A percentile compares a stretch with the other conserved stretches of the same genome.
Evolutionary conservation across 92 coral and sea anemone species (phyloP).

Genomic region (Siderastrea radians): DNA sequence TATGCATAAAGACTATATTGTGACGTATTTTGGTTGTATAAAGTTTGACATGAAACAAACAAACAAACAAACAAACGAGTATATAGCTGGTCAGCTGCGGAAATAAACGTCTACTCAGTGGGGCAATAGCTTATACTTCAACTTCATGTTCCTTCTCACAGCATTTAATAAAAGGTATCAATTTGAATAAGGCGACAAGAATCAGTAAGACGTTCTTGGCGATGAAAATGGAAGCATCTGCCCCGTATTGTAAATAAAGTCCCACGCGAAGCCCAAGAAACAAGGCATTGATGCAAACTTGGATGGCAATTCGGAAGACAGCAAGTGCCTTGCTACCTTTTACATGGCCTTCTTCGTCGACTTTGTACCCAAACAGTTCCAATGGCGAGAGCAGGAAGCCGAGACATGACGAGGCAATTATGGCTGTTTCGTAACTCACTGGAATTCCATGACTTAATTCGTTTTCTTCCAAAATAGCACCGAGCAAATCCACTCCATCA

Average conservation of each 20-base stretch:
- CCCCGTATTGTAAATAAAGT: background rate
- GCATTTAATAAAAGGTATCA: background rate
- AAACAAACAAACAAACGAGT: too few species aligned
- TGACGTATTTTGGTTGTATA: too few species aligned
- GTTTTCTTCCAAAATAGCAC: background rate
- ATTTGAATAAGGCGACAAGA: background rate
- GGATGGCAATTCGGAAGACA: background rate
- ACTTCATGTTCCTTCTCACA: background rate
- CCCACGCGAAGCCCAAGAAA: background rate
- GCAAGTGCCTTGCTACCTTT: background rate
- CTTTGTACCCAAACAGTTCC: background rate
- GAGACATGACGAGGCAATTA: background rate
- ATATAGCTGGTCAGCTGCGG: too few species aligned
- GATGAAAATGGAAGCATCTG: background rate
- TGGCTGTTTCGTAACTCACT: background rate
- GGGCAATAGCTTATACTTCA: background rate
- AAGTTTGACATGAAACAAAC: too few species aligned
- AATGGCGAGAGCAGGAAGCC: background rate
- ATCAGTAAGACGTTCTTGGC: conserved; percentile 1
- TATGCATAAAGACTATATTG: too few species aligned
- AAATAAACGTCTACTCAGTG: background rate
- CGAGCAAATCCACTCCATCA: background rate
- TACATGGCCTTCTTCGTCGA: background rate
- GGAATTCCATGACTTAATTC: background rate
- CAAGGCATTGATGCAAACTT: background rate